phyloP scores from a whole-genome alignment of 2,888 invertebrate species.

The Pristionchus mayeri region DNA sequence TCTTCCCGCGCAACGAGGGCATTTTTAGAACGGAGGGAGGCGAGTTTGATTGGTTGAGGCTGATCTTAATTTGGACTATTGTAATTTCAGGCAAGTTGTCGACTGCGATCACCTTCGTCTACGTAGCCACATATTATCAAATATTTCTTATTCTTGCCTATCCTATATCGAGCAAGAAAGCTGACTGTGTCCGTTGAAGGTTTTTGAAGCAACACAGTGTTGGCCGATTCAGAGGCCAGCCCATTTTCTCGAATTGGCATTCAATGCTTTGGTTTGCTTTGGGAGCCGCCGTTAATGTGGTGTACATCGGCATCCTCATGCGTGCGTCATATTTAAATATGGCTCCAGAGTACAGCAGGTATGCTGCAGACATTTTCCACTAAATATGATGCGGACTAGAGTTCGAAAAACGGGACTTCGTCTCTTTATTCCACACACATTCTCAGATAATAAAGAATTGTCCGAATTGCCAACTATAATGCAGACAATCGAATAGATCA shows the following conservation, averaged over 20 bases:
- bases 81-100: too few relatives aligned
- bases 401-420: too few relatives aligned
- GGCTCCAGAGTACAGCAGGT: slow-evolving; percentile 8
- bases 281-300: neutral
- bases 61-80: too few relatives aligned
- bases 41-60: too few relatives aligned
- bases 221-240: neutral
- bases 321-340: neutral
- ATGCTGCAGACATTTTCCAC: too few relatives aligned
- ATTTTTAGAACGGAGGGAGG: neutral
- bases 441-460: too few relatives aligned
- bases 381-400: too few relatives aligned
- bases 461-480: too few relatives aligned
- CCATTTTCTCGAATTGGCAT: neutral
- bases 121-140: neutral
- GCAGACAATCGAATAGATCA: too few relatives aligned
- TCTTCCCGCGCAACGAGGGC: neutral
- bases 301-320: neutral
- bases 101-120: neutral
- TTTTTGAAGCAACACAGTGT: too few relatives aligned
- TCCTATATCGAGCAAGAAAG: neutral
- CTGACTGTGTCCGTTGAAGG: neutral
- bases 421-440: too few relatives aligned
- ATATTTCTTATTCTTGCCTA: neutral
- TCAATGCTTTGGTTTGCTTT: neutral